A percentile compares a stretch with the other conserved stretches of the same genome.
Evolutionary conservation across 2,888 invertebrate genomes (phyloP).

Genomic region (Erynnis tages): DNA sequence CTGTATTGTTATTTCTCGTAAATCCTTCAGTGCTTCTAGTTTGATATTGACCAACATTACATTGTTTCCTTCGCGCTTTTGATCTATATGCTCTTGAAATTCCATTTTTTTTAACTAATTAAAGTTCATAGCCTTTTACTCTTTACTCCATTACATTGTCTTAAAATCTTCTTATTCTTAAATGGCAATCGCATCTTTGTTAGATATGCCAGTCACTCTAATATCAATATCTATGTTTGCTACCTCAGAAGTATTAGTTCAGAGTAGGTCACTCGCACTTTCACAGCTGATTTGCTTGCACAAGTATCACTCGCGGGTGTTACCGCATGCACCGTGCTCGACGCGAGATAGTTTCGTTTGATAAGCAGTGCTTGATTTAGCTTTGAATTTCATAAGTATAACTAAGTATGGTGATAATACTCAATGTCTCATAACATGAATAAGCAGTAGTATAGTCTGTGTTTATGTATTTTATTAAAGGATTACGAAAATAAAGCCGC

Average conservation of each 20-base stretch:
- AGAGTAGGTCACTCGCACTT: slow-evolving; percentile 37
- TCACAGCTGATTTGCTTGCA: slow-evolving; percentile 49
- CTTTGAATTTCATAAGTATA: slow-evolving; percentile 20
- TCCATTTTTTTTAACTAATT: no score
- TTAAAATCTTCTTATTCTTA: neutral
- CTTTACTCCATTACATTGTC: neutral
- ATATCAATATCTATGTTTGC: neutral
- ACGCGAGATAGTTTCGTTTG: slow-evolving; percentile 48
- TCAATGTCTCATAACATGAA: neutral
- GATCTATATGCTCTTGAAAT: no score
- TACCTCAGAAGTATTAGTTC: slow-evolving; percentile 11
- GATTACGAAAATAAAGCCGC: no score
- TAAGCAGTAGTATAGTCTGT: no score
- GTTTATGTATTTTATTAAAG: no score
- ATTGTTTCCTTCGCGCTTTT: neutral
- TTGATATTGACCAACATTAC: slow-evolving; percentile 1
- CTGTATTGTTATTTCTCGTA: slow-evolving; percentile 14
- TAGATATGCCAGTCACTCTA: neutral
- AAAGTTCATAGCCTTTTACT: neutral
- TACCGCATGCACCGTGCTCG: slow-evolving; percentile 41
- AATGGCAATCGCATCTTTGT: no score
- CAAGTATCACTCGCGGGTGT: slow-evolving; percentile 43
- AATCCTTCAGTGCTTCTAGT: neutral
- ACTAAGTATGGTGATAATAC: neutral
- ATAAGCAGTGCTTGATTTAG: slow-evolving; percentile 15